Conservation (phyloP, 2,888 invertebrate species). For the Dioctria linearis region DNA sequence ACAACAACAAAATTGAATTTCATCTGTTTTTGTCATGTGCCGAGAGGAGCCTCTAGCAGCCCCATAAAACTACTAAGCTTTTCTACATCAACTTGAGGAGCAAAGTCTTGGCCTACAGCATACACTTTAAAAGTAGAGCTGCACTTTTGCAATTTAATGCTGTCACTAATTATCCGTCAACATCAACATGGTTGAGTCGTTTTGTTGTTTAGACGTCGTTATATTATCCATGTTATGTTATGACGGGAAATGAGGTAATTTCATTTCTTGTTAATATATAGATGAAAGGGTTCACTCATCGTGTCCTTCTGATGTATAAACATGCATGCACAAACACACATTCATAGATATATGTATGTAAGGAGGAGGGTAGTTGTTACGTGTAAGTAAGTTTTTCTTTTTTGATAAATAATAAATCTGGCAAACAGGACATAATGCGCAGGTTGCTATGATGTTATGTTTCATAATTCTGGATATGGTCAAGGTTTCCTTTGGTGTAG, state of each 20-base stretch:
- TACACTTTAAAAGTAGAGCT: neutral
- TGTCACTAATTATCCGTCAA: conserved; percentile 31
- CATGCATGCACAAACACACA: no score
- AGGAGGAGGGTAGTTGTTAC: no score
- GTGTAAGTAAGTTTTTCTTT: no score
- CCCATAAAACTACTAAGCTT: neutral
- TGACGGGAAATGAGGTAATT: conserved; percentile 41
- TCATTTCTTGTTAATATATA: neutral
- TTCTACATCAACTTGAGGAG: conserved; percentile 6
- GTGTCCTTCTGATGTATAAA: no score
- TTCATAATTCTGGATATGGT: no score
- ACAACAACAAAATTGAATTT: conserved; percentile 4
- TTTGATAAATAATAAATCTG: no score
- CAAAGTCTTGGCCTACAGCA: no score
- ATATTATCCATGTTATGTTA: conserved; percentile 5
- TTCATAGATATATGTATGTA: no score
- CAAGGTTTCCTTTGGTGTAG: no score
- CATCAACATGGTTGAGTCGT: conserved; percentile 9
- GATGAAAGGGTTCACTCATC: no score
- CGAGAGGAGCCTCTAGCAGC: neutral
- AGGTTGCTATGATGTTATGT: no score
- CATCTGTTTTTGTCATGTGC: neutral
- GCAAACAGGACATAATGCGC: no score
- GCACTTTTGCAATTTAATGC: conserved; percentile 33
- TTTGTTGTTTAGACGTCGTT: neutral